These are phyloP conservation scores for Microchrysa polita DNA, from an alignment of 2,888 invertebrate genomes.

Conservation along the genomic window DNA sequence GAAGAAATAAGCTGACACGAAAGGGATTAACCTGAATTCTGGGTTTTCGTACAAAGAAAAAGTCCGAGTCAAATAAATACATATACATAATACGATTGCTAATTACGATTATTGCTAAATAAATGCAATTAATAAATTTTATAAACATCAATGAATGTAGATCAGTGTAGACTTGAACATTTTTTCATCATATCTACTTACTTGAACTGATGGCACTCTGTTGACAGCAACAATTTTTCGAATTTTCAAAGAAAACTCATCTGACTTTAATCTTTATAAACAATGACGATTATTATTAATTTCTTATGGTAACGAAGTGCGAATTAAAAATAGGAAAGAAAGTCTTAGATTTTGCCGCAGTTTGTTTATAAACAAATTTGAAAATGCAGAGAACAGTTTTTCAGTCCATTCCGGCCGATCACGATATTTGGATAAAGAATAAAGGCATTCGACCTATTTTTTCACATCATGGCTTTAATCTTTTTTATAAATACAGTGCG, in stretches of 20 bases:
- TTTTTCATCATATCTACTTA: background rate
- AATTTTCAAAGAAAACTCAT: background rate
- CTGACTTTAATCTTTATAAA: conserved; percentile 16
- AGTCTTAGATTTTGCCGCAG: background rate
- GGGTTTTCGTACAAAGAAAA: background rate
- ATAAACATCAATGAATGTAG: too few relatives aligned
- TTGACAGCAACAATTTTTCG: background rate
- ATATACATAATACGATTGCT: background rate
- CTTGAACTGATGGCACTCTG: background rate
- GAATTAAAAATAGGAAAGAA: background rate
- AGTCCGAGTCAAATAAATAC: background rate
- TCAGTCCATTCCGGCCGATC: too few relatives aligned
- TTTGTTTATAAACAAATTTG: conserved; percentile 8
- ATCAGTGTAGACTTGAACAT: background rate
- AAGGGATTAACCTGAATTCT: background rate
- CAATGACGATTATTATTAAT: conserved; percentile 40
- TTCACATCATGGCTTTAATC: too few relatives aligned
- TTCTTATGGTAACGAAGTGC: background rate
- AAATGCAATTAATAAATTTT: too few relatives aligned
- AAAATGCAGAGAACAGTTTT: conserved; percentile 13
- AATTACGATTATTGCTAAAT: too few relatives aligned
- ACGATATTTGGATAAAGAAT: too few relatives aligned
- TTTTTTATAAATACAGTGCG: too few relatives aligned
- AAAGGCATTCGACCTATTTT: too few relatives aligned
- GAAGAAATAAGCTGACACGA: background rate